Evolutionary conservation across 1,140 invertebrate species (phyloP), one percentile per base, ranked within the genome.

Genomic region (Anthonomus grandis): DNA sequence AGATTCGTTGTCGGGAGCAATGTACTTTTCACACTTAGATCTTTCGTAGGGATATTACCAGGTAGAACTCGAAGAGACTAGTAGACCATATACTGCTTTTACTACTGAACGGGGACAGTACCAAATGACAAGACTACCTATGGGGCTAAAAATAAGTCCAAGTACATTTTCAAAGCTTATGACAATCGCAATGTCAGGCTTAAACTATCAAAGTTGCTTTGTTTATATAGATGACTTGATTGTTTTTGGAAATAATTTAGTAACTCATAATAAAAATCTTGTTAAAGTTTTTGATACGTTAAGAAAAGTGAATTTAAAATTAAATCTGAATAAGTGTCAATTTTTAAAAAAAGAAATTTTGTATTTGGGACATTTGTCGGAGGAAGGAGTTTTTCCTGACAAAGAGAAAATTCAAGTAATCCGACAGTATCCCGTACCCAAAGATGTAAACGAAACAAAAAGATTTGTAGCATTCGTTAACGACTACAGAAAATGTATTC

Each of bases 291-390:
- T 76, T 24, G 24, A 65, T 5, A 55, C 51, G 49, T 49, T 78
- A 12, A 59, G 66, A 42, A 24, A 69, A 54, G 38, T 67, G 53
- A 72, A 72, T 44, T 59, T 79, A 23, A 76, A 77, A 64, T 24
- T 78, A 17, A 70, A 79, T 64, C 72, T 71, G 0, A 66, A 70
- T n/a, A 78, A 79, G 65, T 78, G 75, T 50, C 64, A 74, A 53
- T 79, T 80, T 65, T 52, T 75, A 9, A 66, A 66, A 59, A 63
- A 68, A 34, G 70, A 76, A 70, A 65, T 76, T 13, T 44, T 64
- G 10, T 76, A 77, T 62, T 61, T 79, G 36, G 77, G 78, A 4
- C 74, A 77, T 61, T 54, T 74, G 1, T 65, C 69, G 10, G 60
- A 61, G 13, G 42, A 74, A 31, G 74, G 76, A 34, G 67, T 78